A percentile compares a stretch with the other conserved stretches of the same genome.
These are phyloP conservation scores for Amblyraja radiata DNA, from an alignment of 2,797 vertebrate genomes.

Conservation along the genomic window DNA sequence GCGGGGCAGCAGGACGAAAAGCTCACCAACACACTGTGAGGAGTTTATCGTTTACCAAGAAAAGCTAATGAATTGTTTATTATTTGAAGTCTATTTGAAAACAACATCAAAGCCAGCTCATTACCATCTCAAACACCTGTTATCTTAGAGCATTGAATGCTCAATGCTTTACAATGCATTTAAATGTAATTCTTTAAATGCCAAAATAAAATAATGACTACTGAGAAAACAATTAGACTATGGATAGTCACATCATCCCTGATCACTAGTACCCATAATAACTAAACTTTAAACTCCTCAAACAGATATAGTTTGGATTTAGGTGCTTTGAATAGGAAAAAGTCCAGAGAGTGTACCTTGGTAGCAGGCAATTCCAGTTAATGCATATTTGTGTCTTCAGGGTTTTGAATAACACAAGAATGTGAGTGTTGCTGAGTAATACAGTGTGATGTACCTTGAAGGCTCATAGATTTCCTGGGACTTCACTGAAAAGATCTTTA, in stretches of 20 bases:
- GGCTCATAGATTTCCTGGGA: not conserved
- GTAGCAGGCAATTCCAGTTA: not conserved
- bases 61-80: not conserved
- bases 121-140: not conserved
- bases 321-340: not conserved
- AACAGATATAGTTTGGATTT: not conserved
- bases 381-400: not conserved
- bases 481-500: not conserved
- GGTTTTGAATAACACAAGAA: not conserved
- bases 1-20: not conserved
- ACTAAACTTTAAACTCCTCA: not conserved
- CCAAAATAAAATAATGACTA: not conserved
- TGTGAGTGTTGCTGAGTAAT: not conserved
- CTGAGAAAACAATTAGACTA: not conserved
- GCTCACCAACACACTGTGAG: not conserved
- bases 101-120: not conserved
- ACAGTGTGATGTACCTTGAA: not conserved
- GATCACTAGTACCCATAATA: not conserved
- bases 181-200: not conserved
- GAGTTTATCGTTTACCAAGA: not conserved
- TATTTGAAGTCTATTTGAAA: conserved; percentile 3
- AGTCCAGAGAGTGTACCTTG: not conserved
- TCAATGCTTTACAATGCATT: not conserved
- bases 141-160: not conserved
- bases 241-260: not conserved